Evolutionary conservation across 2,888 invertebrate species (phyloP).

Genomic region (Megastigmus dorsalis): DNA sequence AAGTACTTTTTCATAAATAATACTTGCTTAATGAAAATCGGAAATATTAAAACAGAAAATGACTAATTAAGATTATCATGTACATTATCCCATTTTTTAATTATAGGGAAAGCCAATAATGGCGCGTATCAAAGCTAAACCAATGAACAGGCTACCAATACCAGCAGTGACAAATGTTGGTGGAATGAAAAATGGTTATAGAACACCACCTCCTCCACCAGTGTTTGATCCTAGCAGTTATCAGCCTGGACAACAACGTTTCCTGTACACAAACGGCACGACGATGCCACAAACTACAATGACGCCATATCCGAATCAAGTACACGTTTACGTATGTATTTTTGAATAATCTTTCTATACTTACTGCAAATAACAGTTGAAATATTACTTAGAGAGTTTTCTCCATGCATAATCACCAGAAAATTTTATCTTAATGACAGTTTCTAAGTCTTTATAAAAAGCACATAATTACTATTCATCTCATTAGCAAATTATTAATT

Average conservation of each 20-base stretch:
- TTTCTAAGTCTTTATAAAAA: too few species aligned
- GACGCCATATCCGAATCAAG: slow-evolving; percentile 78
- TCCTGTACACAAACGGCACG: slow-evolving; percentile 79
- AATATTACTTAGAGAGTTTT: too few species aligned
- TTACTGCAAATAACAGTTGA: too few species aligned
- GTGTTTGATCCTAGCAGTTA: slow-evolving; percentile 78
- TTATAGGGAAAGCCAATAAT: slow-evolving; percentile 86
- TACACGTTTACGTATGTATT: slow-evolving; percentile 80
- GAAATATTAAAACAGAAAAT: too few species aligned
- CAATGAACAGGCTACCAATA: slow-evolving; percentile 82
- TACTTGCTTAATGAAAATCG: too few species aligned
- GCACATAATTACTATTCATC: too few species aligned
- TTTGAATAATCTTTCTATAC: background rate
- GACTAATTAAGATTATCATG: too few species aligned
- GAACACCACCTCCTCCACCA: slow-evolving; percentile 79
- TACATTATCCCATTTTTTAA: too few species aligned
- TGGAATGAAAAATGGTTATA: slow-evolving; percentile 81
- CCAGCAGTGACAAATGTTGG: slow-evolving; percentile 75
- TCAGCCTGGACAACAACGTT: slow-evolving; percentile 79
- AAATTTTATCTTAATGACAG: too few species aligned
- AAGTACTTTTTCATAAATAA: too few species aligned
- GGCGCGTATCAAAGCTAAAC: slow-evolving; percentile 92
- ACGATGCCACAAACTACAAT: slow-evolving; percentile 78
- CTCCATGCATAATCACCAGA: too few species aligned
- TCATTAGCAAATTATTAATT: too few species aligned